phyloP scores from a whole-genome alignment of 2,797 vertebrate species.

The Capromys pilorides region DNA sequence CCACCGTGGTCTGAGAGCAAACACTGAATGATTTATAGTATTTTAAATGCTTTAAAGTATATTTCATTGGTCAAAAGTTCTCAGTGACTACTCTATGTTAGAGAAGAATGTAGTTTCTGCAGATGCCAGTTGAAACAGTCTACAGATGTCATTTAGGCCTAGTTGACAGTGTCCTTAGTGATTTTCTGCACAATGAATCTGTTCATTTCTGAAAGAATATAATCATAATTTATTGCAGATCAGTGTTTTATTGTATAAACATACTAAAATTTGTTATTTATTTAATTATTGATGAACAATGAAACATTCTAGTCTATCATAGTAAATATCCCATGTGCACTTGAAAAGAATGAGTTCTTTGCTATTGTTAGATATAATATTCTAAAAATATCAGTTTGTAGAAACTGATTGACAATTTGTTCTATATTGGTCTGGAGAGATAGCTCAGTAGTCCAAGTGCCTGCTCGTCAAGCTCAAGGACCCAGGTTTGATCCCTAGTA shows the following conservation, averaged over 20 bases:
- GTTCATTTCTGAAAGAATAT: background rate
- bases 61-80: background rate
- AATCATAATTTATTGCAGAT: background rate
- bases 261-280: background rate
- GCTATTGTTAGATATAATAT: background rate
- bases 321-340: background rate
- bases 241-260: background rate
- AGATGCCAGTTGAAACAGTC: background rate
- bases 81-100: background rate
- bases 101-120: background rate
- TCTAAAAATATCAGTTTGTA: background rate
- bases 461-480: too few relatives aligned
- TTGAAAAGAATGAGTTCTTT: background rate
- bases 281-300: background rate
- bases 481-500: too few relatives aligned
- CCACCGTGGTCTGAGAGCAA: background rate
- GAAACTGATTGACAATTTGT: background rate
- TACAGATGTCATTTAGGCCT: background rate
- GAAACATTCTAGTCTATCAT: background rate
- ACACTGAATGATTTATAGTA: background rate
- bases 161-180: background rate
- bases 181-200: background rate
- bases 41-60: background rate
- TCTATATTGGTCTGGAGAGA: background rate
- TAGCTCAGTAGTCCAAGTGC: too few relatives aligned